Conservation (phyloP, 2,113 vertebrate genomes). For the Prietella phreatophila region DNA sequence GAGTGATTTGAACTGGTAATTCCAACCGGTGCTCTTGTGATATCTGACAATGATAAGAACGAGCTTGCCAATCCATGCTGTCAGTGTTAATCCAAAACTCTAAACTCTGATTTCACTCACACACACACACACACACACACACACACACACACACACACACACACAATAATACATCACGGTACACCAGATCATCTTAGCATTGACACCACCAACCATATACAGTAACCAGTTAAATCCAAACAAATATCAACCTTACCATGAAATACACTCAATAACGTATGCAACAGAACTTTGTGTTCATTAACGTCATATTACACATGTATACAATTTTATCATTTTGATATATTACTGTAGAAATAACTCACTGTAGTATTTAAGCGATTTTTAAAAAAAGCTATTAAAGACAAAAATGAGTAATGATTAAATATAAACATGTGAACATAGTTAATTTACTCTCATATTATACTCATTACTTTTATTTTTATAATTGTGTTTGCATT, state of each 20-base stretch:
- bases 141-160: background rate
- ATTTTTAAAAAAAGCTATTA: background rate
- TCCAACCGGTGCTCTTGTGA: constrained; percentile 20
- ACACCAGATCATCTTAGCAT: too few relatives aligned
- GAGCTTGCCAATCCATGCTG: background rate
- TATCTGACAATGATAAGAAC: constrained; percentile 1
- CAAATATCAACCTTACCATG: background rate
- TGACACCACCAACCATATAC: background rate
- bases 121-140: background rate
- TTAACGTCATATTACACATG: background rate
- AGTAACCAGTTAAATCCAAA: background rate
- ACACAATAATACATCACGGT: background rate
- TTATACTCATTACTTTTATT: background rate
- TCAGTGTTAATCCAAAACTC: background rate
- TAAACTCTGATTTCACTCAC: background rate
- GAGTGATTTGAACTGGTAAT: constrained; percentile 29
- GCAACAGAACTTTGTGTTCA: background rate
- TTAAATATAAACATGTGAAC: background rate
- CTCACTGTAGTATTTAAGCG: background rate
- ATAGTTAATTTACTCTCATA: background rate
- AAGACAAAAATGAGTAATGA: background rate
- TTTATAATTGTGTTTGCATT: background rate
- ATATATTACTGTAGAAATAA: background rate
- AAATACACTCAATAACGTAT: background rate
- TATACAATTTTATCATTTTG: background rate